A percentile compares a stretch with the other conserved stretches of the same genome.
These are phyloP conservation scores for Ridgeia piscesae DNA, from an alignment of 1,140 invertebrate genomes.

Conservation along the genomic window DNA sequence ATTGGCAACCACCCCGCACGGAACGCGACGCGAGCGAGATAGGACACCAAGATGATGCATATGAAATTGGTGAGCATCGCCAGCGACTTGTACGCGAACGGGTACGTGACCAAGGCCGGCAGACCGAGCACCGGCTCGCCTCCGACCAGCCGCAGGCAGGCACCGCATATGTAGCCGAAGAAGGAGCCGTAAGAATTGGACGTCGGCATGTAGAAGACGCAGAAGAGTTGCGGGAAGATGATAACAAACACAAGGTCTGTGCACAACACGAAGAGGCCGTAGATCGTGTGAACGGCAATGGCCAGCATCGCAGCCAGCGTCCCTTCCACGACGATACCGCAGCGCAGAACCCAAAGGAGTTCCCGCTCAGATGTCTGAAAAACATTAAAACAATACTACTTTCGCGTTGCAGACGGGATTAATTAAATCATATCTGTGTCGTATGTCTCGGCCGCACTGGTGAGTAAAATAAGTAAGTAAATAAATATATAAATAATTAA, in stretches of 20 bases:
- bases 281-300: constrained; percentile 92
- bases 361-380: constrained; percentile 65
- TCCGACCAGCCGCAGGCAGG: constrained; percentile 80
- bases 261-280: constrained; percentile 92
- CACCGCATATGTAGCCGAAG: constrained; percentile 77
- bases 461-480: no score
- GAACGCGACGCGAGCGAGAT: background rate
- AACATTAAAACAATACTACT: no score
- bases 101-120: constrained; percentile 79
- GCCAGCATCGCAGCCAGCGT: constrained; percentile 91
- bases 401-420: no score
- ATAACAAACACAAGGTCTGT: constrained; percentile 97
- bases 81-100: constrained; percentile 26
- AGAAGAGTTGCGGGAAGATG: constrained; percentile 92
- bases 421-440: no score
- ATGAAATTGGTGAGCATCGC: constrained; percentile 7
- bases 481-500: no score
- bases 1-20: background rate
- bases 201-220: constrained; percentile 90
- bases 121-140: constrained; percentile 84
- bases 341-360: constrained; percentile 96
- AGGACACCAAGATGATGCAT: constrained; percentile 6
- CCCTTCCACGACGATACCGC: constrained; percentile 88
- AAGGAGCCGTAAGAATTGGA: constrained; percentile 94
- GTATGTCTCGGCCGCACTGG: no score